phyloP scores from a whole-genome alignment of 2,797 vertebrate genomes.

The Gadopsis bispinosus region DNA sequence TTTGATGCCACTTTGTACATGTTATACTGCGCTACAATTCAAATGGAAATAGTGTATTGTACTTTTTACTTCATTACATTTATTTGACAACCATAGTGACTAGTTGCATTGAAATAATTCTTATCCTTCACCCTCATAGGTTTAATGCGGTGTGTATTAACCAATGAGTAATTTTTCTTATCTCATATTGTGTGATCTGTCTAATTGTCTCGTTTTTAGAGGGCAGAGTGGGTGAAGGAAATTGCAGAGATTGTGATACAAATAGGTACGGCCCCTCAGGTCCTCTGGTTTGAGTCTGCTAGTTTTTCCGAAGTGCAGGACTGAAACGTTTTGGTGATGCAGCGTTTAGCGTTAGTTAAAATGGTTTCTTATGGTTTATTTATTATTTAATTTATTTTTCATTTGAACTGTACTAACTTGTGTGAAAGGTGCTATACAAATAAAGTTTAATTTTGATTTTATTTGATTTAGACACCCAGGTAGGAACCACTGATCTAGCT shows the following conservation, averaged over 20 bases:
- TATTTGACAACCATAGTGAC: background rate
- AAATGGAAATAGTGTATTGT: background rate
- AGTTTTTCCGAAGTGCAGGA: no score
- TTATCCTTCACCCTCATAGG: background rate
- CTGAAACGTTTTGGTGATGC: no score
- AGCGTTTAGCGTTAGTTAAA: no score
- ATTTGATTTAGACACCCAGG: background rate
- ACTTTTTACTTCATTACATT: background rate
- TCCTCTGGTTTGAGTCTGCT: no score
- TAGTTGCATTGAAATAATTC: background rate
- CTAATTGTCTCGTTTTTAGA: background rate
- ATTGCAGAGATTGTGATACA: background rate
- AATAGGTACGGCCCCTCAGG: no score
- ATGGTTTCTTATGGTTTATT: no score
- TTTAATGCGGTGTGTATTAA: background rate
- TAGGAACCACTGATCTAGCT: background rate
- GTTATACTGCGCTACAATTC: rapidly evolving
- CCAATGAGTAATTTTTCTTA: background rate
- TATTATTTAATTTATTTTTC: no score
- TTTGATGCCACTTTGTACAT: background rate
- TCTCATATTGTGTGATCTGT: background rate
- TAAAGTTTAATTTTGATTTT: no score
- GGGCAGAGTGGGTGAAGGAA: background rate
- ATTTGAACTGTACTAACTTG: no score
- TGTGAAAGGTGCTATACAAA: no score